Base-by-base conservation (phyloP, 2,797 vertebrate species). In the Pangasius krempfi region DNA sequence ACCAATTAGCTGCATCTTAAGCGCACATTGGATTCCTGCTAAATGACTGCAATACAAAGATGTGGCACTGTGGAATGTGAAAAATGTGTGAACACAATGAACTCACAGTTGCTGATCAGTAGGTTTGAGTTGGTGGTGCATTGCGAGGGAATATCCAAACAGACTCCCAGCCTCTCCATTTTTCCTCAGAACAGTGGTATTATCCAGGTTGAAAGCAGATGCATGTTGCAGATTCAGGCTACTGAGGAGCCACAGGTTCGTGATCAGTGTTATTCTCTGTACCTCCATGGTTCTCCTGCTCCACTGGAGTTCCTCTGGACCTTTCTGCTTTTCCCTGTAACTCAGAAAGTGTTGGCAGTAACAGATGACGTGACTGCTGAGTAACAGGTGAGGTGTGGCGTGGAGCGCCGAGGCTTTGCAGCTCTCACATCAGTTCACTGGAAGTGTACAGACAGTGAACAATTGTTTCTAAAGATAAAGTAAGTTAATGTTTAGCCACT, bases 111-210 rank as follows among this genome's bases (percentile, higher is more conserved):
- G 95, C 94, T 92, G 95, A 86, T 95, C 95, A 90, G 92, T 85
- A 0, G 97, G 97, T 37, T 94, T 90, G 88, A 96, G 94, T 94
- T 98, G 97, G 93, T 96, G 91, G 91, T 98, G 97, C 95, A 98
- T 96, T 88, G 97, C 95, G 85, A 98, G 89, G 30, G 97, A 97
- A 94, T 97, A 98, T 86, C 97, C 97, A 94, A 98, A 98, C 91
- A 97, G 93, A 89, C 96, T 97, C 68, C 93, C 95, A 2, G 94
- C 88, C 9, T 97, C 96, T 86, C 97, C 97, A 0, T 86, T 91
- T 94, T 94, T 96, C 93, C 91, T 92, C 89, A 97, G 94, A 88
- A 96, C 95, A 90, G 94, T 94, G 79, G 94, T 87, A 1, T 95
- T 93, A 87, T 97, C 96, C 93, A 98, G 94, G 94, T 98, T 98